Conservation (phyloP, 2,888 invertebrate genomes). For the Hedya salicella region DNA sequence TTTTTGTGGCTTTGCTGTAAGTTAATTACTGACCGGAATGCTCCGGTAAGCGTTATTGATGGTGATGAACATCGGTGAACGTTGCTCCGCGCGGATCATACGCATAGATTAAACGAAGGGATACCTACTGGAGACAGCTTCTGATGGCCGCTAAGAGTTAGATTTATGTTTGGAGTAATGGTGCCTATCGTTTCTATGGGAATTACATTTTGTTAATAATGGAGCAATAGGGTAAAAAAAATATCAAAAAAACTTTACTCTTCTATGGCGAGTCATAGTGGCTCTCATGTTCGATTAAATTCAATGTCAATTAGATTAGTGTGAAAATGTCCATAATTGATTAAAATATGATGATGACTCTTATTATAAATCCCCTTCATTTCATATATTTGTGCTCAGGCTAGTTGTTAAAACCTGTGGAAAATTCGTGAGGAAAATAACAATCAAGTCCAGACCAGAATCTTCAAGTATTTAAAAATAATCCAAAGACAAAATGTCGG, state of each 20-base stretch:
- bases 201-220: background rate
- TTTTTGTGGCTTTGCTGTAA: slow-evolving; percentile 4
- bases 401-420: too few species aligned
- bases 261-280: too few species aligned
- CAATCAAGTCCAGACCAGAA: too few species aligned
- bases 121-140: background rate
- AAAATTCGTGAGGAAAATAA: too few species aligned
- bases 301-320: too few species aligned
- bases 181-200: background rate
- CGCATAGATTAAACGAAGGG: slow-evolving; percentile 14
- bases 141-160: slow-evolving; percentile 2
- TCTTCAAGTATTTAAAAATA: background rate
- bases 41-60: slow-evolving; percentile 20
- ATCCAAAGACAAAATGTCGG: background rate
- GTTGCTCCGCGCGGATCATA: slow-evolving; percentile 16
- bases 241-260: too few species aligned
- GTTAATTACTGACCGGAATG: slow-evolving; percentile 32
- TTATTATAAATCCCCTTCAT: too few species aligned
- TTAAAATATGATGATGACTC: too few species aligned
- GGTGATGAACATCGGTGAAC: slow-evolving; percentile 11
- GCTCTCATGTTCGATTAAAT: too few species aligned
- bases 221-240: too few species aligned
- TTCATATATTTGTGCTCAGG: too few species aligned
- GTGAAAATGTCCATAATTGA: too few species aligned
- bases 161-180: slow-evolving; percentile 10